phyloP scores from a whole-genome alignment of 2,113 vertebrate genomes.

The Todiramphus saurophagus region DNA sequence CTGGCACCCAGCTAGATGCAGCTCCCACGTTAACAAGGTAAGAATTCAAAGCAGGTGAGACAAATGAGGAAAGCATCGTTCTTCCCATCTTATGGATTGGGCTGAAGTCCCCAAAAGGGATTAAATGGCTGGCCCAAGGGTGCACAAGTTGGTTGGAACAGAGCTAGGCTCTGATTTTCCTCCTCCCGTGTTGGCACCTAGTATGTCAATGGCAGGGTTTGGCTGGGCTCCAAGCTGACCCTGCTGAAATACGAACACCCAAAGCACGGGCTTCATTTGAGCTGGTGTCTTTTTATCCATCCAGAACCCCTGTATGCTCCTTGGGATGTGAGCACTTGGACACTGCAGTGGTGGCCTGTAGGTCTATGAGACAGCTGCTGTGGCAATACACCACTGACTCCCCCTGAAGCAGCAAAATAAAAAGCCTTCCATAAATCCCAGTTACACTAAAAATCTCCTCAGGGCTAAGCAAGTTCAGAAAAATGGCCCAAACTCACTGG shows the following conservation, averaged over 20 bases:
- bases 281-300: neutral
- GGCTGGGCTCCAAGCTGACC: neutral
- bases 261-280: neutral
- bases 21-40: fast-evolving
- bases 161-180: neutral
- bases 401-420: neutral
- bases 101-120: neutral
- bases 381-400: neutral
- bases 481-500: neutral
- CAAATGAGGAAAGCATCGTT: neutral
- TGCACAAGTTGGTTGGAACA: neutral
- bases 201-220: neutral
- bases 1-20: neutral
- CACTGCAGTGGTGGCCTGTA: neutral
- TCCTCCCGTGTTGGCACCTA: neutral
- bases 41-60: neutral
- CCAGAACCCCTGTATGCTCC: fast-evolving
- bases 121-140: neutral
- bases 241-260: neutral
- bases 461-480: neutral
- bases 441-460: neutral
- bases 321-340: fast-evolving
- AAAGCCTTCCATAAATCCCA: neutral
- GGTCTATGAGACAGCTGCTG: neutral
- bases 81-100: neutral